These are phyloP conservation scores for Malacoraja senta DNA, from an alignment of 2,797 vertebrate species.

Conservation along the genomic window DNA sequence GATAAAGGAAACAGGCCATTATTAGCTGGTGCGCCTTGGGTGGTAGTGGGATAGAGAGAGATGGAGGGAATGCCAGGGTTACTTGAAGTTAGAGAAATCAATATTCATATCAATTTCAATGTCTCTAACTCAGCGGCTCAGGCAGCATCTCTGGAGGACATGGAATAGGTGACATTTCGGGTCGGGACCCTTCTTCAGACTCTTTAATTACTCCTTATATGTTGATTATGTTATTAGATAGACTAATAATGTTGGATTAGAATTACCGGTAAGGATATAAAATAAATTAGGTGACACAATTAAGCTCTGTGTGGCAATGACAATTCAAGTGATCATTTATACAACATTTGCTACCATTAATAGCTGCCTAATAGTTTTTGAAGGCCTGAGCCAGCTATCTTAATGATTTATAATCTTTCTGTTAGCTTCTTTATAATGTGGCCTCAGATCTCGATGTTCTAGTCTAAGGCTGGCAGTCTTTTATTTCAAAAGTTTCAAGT, in stretches of 20 bases:
- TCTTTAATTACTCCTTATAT: neutral
- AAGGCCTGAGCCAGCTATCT: neutral
- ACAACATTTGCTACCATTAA: neutral
- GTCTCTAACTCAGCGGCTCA: too few relatives aligned
- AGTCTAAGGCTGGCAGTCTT: neutral
- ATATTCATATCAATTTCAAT: too few relatives aligned
- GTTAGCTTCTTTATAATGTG: neutral
- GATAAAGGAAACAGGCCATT: too few relatives aligned
- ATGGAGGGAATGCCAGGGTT: too few relatives aligned
- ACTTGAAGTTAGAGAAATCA: too few relatives aligned
- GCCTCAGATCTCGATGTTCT: neutral
- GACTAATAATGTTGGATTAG: neutral
- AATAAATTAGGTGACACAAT: neutral
- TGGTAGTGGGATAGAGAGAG: too few relatives aligned
- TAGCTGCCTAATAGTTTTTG: neutral
- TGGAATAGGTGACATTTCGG: too few relatives aligned
- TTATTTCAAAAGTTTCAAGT: neutral
- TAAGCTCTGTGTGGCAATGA: neutral
- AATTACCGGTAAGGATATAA: neutral
- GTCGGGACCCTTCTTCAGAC: too few relatives aligned
- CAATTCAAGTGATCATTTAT: neutral
- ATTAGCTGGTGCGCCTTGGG: too few relatives aligned
- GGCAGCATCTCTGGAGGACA: too few relatives aligned
- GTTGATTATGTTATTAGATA: neutral
- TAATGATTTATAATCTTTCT: constrained; percentile 7